phyloP scores from a whole-genome alignment of 2,888 invertebrate species.

The Drosophila lacicola region DNA sequence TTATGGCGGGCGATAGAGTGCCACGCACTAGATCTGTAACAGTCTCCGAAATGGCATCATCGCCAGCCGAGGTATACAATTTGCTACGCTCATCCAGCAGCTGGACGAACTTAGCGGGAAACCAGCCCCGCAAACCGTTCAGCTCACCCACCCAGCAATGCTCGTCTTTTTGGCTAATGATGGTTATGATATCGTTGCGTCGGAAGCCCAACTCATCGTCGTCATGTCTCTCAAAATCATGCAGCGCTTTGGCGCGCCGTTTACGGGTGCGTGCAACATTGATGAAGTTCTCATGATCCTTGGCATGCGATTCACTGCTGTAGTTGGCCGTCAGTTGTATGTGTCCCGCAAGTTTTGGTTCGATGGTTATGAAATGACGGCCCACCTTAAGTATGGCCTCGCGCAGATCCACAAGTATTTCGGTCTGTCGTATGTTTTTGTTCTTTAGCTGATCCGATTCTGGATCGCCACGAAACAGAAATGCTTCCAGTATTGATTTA shows the following conservation, averaged over 20 bases:
- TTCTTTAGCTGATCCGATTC: conserved; percentile 94
- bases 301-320: conserved; percentile 96
- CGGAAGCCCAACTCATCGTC: conserved; percentile 99
- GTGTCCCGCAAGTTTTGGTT: conserved; percentile 93
- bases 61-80: conserved; percentile 95
- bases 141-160: conserved; percentile 99
- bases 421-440: conserved; percentile 99
- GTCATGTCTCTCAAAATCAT: conserved; percentile 98
- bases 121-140: conserved; percentile 98
- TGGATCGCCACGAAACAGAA: conserved; percentile 91
- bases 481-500: conserved; percentile 95
- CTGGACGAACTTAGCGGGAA: conserved; percentile 98
- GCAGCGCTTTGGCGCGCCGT: conserved; percentile 96
- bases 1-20: conserved; percentile 95
- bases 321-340: conserved; percentile 96
- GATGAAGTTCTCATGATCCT: conserved; percentile 97
- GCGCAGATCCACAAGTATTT: conserved; percentile 98
- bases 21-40: conserved; percentile 98
- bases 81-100: conserved; percentile 97
- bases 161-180: conserved; percentile 98
- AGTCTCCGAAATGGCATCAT: conserved; percentile 98
- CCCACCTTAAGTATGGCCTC: conserved; percentile 97
- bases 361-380: conserved; percentile 96
- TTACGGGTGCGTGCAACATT: conserved; percentile 95
- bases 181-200: conserved; percentile 99